Evolutionary conservation across 2,113 vertebrate genomes (phyloP).

Genomic region (Gobiocypris rarus): DNA sequence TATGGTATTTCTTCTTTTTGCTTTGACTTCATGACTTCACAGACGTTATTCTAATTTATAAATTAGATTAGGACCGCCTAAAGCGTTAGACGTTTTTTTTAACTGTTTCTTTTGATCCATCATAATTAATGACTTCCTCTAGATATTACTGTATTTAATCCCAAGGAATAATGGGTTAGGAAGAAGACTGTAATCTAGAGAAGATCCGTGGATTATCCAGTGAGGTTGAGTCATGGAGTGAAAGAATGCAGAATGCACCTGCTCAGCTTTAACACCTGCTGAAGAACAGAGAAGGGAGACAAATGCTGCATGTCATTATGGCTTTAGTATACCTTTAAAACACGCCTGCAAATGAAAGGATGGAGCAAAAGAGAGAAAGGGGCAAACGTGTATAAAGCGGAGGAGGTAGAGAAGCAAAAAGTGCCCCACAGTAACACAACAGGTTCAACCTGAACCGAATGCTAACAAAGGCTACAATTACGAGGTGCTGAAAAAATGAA

Average conservation of each 20-base stretch:
- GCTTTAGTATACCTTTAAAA: slow-evolving; percentile 46
- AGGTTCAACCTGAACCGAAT: slow-evolving; percentile 78
- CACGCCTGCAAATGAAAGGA: slow-evolving; percentile 62
- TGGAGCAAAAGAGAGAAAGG: slow-evolving; percentile 58
- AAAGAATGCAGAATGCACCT: slow-evolving; percentile 37
- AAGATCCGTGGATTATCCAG: neutral
- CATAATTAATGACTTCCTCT: neutral
- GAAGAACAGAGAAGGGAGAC: slow-evolving; percentile 57
- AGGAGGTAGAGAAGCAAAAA: slow-evolving; percentile 45
- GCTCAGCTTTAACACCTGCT: slow-evolving; percentile 25
- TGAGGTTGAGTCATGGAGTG: slow-evolving; percentile 39
- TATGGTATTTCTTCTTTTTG: neutral
- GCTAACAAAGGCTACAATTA: slow-evolving; percentile 78
- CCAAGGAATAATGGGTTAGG: neutral
- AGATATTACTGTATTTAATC: neutral
- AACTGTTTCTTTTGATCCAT: neutral
- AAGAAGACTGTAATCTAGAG: neutral
- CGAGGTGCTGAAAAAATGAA: slow-evolving; percentile 79
- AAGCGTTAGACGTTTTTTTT: neutral
- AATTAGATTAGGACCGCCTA: neutral
- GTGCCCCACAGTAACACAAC: slow-evolving; percentile 62
- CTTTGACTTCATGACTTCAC: neutral
- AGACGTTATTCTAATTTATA: neutral
- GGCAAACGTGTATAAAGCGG: slow-evolving; percentile 53
- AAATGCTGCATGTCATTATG: slow-evolving; percentile 61